These are phyloP conservation scores for Stercorarius parasiticus DNA, from an alignment of 2,113 vertebrate species.

Conservation along the genomic window DNA sequence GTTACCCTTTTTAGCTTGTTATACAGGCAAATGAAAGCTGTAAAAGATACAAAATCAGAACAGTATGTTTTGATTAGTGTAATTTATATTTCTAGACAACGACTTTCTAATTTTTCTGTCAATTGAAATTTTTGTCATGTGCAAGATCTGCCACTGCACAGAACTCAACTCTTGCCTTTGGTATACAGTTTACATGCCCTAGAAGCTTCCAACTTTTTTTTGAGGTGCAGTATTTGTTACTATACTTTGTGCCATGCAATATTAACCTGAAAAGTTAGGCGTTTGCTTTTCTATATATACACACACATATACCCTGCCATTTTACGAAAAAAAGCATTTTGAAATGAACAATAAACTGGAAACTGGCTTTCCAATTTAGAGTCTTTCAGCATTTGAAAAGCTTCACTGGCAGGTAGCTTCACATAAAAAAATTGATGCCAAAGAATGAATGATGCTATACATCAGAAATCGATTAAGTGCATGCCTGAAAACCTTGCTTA, in stretches of 20 bases:
- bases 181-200: background rate
- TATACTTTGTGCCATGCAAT: background rate
- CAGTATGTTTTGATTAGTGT: background rate
- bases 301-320: background rate
- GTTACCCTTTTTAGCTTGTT: background rate
- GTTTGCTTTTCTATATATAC: background rate
- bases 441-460: background rate
- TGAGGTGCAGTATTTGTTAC: background rate
- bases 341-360: background rate
- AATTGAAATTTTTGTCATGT: background rate
- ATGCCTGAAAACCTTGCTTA: background rate
- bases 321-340: background rate
- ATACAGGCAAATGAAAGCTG: background rate
- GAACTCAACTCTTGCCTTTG: background rate
- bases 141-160: background rate
- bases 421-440: background rate
- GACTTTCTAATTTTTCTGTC: background rate
- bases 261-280: background rate
- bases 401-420: background rate
- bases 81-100: background rate
- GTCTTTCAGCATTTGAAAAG: background rate
- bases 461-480: background rate
- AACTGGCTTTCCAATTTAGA: background rate
- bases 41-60: background rate
- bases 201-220: background rate